Evolutionary conservation across 2,113 vertebrate species (phyloP).

Genomic region (Silurus asotus): DNA sequence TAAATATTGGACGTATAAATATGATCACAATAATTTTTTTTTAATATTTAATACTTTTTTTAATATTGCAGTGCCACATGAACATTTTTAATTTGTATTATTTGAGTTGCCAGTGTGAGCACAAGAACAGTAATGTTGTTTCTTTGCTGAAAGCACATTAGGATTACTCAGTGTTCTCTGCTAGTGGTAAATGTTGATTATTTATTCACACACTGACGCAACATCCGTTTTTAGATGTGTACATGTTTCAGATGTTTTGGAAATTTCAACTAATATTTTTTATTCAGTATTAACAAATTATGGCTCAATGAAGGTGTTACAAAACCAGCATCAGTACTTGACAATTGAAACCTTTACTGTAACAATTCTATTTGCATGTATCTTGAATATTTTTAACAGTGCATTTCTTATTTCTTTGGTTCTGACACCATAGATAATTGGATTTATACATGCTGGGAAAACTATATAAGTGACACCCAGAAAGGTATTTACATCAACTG

Average conservation of each 20-base stretch:
- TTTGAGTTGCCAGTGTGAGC: neutral
- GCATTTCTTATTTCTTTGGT: slow-evolving; percentile 73
- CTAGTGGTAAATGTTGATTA: neutral
- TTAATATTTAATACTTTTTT: neutral
- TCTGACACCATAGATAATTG: slow-evolving; percentile 74
- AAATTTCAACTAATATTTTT: neutral
- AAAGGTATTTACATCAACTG: slow-evolving; percentile 71
- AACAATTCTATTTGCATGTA: slow-evolving; percentile 33
- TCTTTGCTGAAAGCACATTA: neutral
- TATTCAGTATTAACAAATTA: neutral
- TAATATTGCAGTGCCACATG: neutral
- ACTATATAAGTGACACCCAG: slow-evolving; percentile 75
- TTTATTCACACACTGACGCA: neutral
- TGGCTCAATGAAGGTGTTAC: neutral
- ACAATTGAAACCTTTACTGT: slow-evolving; percentile 44
- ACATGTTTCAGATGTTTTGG: neutral
- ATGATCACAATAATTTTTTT: neutral
- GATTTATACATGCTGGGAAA: slow-evolving; percentile 74
- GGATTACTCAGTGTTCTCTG: neutral
- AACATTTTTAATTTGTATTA: neutral
- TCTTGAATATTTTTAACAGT: slow-evolving; percentile 58
- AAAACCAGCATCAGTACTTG: slow-evolving; percentile 33
- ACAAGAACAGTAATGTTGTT: neutral
- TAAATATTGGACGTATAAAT: neutral
- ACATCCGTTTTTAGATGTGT: neutral